phyloP scores from a whole-genome alignment of 2,797 vertebrate species.

The Ceryle rudis region DNA sequence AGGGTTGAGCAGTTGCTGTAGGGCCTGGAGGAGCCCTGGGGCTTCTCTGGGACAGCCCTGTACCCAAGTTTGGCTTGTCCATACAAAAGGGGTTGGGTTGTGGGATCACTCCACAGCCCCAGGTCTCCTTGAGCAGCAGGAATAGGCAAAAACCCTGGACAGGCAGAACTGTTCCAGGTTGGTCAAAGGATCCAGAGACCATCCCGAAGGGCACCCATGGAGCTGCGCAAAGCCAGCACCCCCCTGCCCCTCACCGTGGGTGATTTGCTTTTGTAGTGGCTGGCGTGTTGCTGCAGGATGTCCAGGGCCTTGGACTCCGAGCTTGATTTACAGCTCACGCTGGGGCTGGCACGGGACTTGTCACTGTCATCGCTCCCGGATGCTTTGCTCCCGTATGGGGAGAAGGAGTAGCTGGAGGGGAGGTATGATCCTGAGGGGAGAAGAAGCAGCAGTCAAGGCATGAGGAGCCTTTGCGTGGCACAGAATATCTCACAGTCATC shows the following conservation, averaged over 20 bases:
- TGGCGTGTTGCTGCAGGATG: constrained; percentile 95
- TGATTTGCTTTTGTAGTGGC: constrained; percentile 98
- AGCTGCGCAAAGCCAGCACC: neutral
- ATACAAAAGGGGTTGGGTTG: neutral
- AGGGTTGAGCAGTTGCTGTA: neutral
- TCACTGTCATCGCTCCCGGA: constrained; percentile 86
- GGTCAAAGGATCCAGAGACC: neutral
- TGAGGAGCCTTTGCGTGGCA: fast-evolving
- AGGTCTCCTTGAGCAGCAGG: neutral
- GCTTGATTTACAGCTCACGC: constrained; percentile 87
- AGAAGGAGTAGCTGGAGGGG: constrained; percentile 93
- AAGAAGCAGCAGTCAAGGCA: constrained; percentile 1
- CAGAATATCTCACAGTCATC: neutral
- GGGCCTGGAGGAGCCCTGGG: neutral
- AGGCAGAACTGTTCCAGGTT: neutral
- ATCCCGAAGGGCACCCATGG: neutral
- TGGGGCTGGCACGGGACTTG: constrained; percentile 93
- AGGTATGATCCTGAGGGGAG: constrained; percentile 87
- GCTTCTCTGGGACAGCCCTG: neutral
- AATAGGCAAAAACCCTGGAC: fast-evolving
- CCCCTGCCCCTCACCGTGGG: constrained; percentile 88
- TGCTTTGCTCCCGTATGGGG: constrained; percentile 91
- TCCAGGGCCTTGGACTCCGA: constrained; percentile 95
- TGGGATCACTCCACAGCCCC: neutral
- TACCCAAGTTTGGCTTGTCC: neutral